Percentiles rank a stretch among this genome's conserved stretches.
Conservation (phyloP, 2,797 vertebrate species). For the Siniperca obscura region DNA sequence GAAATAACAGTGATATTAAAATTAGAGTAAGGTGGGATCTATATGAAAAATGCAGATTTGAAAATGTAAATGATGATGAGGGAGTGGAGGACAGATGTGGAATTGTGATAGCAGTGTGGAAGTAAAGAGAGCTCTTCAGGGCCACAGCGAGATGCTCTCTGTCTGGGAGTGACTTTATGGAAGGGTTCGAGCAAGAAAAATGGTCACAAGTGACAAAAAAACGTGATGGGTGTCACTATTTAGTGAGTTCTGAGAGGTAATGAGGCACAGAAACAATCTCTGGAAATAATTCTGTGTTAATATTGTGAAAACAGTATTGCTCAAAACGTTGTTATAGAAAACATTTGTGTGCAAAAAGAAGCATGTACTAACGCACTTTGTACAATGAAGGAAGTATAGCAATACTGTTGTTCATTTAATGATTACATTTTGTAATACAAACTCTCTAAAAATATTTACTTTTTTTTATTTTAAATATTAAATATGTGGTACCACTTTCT, state of each 20-base stretch:
- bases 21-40: constrained; percentile 86
- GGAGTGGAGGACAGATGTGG: constrained; percentile 68
- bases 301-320: neutral
- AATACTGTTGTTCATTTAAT: too few relatives aligned
- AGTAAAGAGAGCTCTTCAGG: constrained; percentile 47
- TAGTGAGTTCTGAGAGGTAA: neutral
- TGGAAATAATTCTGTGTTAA: neutral
- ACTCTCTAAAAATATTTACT: too few relatives aligned
- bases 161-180: constrained; percentile 14
- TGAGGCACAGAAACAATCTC: neutral
- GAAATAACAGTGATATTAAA: constrained; percentile 90
- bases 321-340: too few relatives aligned
- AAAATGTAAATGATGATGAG: constrained; percentile 85
- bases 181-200: constrained; percentile 10
- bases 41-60: constrained; percentile 89
- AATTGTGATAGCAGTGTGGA: constrained; percentile 59
- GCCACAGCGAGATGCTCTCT: constrained; percentile 21
- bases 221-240: neutral
- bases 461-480: too few relatives aligned
- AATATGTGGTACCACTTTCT: too few relatives aligned
- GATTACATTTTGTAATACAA: too few relatives aligned
- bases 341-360: too few relatives aligned
- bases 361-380: too few relatives aligned
- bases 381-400: too few relatives aligned
- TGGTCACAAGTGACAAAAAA: constrained; percentile 14